Evolutionary conservation across 2,113 vertebrate genomes (phyloP), one percentile per base, ranked within the genome.

Genomic region (Hypocryptadius cinnamomeus): DNA sequence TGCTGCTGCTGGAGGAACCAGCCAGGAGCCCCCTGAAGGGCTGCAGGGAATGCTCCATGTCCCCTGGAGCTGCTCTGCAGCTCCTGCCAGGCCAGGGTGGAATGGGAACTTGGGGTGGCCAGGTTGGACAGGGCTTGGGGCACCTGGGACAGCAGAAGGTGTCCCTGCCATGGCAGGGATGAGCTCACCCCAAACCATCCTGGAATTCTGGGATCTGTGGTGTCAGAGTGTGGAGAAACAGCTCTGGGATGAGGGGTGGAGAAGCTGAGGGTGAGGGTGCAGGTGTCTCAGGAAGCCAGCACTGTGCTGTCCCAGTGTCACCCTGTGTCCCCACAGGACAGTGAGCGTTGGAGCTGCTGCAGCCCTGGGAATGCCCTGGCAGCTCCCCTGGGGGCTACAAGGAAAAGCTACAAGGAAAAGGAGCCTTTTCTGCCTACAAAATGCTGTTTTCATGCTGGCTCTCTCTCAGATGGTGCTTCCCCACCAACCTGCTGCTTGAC

Each of bases 221-320:
- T 47, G 28, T 7, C 0, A 3, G 2, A 10, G 2, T 9, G 22
- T 25, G 77, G 21, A 23, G 33, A 15, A 10, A 1, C 5, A 2
- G 30, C n/a, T 24, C 6, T 10, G 74, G 74, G 66, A 1, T 5
- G 30, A 25, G 72, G 12, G 16, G 2, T 23, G 83, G 25, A 9
- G 30, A 13, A 13, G 72, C 4, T 45, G 53, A 57, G 42, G 20
- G 21, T 10, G 3, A 3, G 66, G 50, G 3, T 3, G 27, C 2
- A 6, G 51, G 15, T 13, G 19, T 50, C 45, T 3, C 30, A 6
- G 60, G 30, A n/a, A 13, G 33, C 5, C 50, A 20, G 19, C 37
- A 0, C 12, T 33, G 11, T 4, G 9, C 13, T 28, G 51, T 44
- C 8, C 18, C 4, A 2, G 5, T 16, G 8, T 48, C 33, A 0